Percentiles rank a stretch among this genome's conserved stretches.
phyloP scores from a whole-genome alignment of 2,113 vertebrate genomes.

The Anseranas semipalmata region DNA sequence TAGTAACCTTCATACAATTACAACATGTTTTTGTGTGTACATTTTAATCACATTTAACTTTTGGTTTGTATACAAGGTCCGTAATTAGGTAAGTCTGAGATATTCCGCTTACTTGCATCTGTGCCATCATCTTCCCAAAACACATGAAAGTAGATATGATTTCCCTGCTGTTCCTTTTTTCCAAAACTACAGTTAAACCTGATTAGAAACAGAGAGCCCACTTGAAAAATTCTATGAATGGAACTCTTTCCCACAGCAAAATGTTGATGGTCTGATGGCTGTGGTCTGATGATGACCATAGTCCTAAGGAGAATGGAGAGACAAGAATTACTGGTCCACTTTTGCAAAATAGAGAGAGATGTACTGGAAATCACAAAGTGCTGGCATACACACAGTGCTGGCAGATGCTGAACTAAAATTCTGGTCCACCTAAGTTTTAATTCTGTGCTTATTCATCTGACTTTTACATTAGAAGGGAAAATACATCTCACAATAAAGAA shows the following conservation, averaged over 20 bases:
- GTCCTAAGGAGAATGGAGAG: neutral
- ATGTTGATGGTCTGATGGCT: neutral
- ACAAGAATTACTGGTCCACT: neutral
- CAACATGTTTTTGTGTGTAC: neutral
- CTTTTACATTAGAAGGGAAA: neutral
- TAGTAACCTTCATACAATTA: neutral
- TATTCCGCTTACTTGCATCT: neutral
- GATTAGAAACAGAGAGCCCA: neutral
- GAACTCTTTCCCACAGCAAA: neutral
- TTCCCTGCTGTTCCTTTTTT: neutral
- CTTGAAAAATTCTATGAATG: neutral
- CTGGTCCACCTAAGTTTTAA: neutral
- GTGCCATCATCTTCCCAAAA: neutral
- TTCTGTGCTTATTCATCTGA: neutral
- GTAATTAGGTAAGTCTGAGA: neutral
- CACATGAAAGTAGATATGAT: neutral
- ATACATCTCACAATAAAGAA: neutral
- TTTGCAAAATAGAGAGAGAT: neutral
- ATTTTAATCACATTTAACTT: neutral
- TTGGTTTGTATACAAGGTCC: neutral
- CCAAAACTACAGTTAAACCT: neutral
- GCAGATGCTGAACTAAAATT: neutral
- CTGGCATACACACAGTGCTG: neutral
- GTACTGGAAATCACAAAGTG: neutral
- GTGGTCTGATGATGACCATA: neutral